Percentiles rank a stretch among this genome's conserved stretches.
These are phyloP conservation scores for Orussus abietinus DNA, from an alignment of 1,140 invertebrate species.

Conservation along the genomic window DNA sequence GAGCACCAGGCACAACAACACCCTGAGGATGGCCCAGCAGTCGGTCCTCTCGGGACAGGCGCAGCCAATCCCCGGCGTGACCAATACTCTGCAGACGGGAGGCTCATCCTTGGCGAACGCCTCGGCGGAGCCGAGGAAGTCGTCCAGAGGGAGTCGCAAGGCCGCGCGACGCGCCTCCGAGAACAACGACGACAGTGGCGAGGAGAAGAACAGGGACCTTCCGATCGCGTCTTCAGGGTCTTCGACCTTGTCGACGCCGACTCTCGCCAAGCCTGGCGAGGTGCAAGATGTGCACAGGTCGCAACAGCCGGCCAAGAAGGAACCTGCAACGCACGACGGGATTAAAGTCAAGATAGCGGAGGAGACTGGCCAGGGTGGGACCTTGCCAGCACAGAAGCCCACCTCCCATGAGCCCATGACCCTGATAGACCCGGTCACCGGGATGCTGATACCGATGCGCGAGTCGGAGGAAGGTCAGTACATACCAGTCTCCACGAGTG, in stretches of 20 bases:
- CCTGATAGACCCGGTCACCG: conserved; percentile 74
- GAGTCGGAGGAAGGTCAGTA: conserved; percentile 71
- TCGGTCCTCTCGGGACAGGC: conserved; percentile 21
- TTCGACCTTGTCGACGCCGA: too few relatives aligned
- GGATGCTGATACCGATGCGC: conserved; percentile 66
- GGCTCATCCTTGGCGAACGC: conserved; percentile 3
- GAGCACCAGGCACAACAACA: conserved; percentile 43
- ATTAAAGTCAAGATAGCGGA: too few relatives aligned
- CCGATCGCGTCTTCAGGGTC: too few relatives aligned
- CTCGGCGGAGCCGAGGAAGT: conserved; percentile 56
- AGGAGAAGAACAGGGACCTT: conserved; percentile 56
- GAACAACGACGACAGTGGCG: conserved; percentile 59
- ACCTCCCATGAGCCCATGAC: conserved; percentile 55
- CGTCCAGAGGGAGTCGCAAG: conserved; percentile 59
- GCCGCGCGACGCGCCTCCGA: conserved; percentile 60
- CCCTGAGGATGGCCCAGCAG: conserved; percentile 24
- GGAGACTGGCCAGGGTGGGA: too few relatives aligned
- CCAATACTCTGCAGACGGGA: conserved; percentile 7
- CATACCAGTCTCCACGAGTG: conserved; percentile 56
- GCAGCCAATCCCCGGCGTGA: conserved; percentile 12
- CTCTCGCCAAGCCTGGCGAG: too few relatives aligned
- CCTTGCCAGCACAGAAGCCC: conserved; percentile 26
- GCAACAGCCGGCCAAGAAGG: too few relatives aligned
- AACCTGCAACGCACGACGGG: too few relatives aligned
- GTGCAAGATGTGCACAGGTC: too few relatives aligned